Base-by-base conservation (phyloP, 1,140 invertebrate species). In the Halesus radiatus region DNA sequence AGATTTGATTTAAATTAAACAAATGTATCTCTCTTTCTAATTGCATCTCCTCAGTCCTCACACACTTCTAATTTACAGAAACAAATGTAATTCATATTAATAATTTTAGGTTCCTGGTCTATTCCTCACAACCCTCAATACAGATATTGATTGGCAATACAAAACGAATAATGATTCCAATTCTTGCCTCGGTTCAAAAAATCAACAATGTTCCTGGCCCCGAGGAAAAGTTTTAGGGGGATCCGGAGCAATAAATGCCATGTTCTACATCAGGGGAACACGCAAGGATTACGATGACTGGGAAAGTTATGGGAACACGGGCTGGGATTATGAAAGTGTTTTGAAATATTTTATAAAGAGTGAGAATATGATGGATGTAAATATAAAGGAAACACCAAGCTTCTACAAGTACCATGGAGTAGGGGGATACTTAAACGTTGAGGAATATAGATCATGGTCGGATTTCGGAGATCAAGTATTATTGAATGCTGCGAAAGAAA, bases 361-460 rank as follows among this genome's bases (percentile, higher is more conserved):
- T 0, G 89, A 91, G 84, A 20, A 76, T 23, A 45, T 76, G 15
- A 10, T 77, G 1, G 78, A 80, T 22, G 50, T 32, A 45, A 23
- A 20, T 7, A 29, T 82, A 23, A 79, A 18, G 15, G 66, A 16
- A 13, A 45, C 37, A 13, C 37, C 37, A 13, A 45, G 37, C 37
- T 45, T 45, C 37, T 0, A 45, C 2, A 45, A 10, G 37, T 45
- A 45, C 10, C 37, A 45, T 10, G 37, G 37, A 45, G 7, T 13
- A 45, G 93, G 92, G 0, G 96, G 96, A 0, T 94, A 95, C 81
- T 84, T 96, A 8, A 95, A 94, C 0, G 94, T 96, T 0, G 93
- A 50, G 22, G n/a, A 6, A 10, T 74, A 74, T 29, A 52, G 74
- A 37, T 18, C 20, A 26, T 29, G 90, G 92, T 0, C 93, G 7